Conservation (phyloP, 2,797 vertebrate genomes). For the Sternotherus odoratus region DNA sequence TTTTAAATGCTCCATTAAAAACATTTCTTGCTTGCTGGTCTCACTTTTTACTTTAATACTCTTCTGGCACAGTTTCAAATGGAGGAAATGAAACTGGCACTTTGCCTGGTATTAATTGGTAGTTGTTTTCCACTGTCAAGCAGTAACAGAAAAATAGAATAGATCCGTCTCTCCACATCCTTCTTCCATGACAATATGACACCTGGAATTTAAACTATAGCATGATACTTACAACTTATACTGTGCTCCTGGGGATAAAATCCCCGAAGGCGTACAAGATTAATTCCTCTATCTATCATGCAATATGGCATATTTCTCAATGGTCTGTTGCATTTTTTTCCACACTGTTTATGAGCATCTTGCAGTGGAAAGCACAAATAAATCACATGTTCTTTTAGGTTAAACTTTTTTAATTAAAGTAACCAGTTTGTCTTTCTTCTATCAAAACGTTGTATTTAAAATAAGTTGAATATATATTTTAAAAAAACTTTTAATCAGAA, state of each 20-base stretch:
- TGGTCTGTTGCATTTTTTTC: not conserved
- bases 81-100: not conserved
- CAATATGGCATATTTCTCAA: not conserved
- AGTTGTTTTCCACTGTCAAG: not conserved
- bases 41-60: constrained; percentile 26
- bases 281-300: not conserved
- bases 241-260: not conserved
- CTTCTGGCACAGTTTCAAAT: not conserved
- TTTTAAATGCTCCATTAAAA: not conserved
- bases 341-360: not conserved
- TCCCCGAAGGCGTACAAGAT: not conserved
- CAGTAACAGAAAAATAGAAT: not conserved
- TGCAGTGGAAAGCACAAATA: not conserved
- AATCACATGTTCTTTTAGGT: not conserved
- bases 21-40: not conserved
- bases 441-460: not conserved
- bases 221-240: not conserved
- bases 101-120: not conserved
- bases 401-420: not conserved
- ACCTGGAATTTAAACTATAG: not conserved
- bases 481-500: not conserved
- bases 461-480: not conserved
- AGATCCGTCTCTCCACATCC: not conserved
- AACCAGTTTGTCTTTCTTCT: not conserved
- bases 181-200: not conserved